Percentiles rank a stretch among this genome's conserved stretches.
Evolutionary conservation across 2,113 vertebrate species (phyloP).

Genomic region (Tylochromis polylepis): DNA sequence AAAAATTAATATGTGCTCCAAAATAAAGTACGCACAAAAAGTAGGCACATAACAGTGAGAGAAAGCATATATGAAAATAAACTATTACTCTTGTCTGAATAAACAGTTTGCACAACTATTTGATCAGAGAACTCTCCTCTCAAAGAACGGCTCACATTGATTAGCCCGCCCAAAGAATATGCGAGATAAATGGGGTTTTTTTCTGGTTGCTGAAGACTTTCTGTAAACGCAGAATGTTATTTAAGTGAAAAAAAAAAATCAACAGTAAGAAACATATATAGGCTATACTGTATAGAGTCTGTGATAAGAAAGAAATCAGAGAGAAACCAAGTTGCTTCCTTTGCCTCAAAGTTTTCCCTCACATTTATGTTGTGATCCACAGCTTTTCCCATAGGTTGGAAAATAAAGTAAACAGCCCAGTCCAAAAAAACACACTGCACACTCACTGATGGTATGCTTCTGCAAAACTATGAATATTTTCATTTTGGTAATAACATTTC

Average conservation of each 20-base stretch:
- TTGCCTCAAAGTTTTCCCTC: not conserved
- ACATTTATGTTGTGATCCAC: not conserved
- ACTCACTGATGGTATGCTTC: not conserved
- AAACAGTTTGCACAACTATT: not conserved
- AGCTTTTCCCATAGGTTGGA: not conserved
- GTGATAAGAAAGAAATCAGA: not conserved
- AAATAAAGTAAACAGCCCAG: not conserved
- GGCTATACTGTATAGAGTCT: not conserved
- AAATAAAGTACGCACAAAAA: not conserved
- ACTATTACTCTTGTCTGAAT: not conserved
- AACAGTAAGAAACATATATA: not conserved
- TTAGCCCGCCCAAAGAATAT: not conserved
- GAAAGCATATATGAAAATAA: not conserved
- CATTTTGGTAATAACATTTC: not conserved
- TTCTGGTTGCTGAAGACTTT: too few species aligned
- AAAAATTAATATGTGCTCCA: not conserved
- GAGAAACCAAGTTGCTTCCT: not conserved
- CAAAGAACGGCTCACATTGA: not conserved
- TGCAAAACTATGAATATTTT: not conserved
- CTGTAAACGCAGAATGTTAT: too few species aligned
- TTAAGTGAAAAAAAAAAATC: not conserved
- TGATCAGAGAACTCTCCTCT: not conserved
- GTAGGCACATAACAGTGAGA: not conserved
- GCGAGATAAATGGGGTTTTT: too few species aligned
- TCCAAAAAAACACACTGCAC: not conserved